These are phyloP conservation scores for Venturia canescens DNA, from an alignment of 1,140 invertebrate genomes.

Conservation along the genomic window DNA sequence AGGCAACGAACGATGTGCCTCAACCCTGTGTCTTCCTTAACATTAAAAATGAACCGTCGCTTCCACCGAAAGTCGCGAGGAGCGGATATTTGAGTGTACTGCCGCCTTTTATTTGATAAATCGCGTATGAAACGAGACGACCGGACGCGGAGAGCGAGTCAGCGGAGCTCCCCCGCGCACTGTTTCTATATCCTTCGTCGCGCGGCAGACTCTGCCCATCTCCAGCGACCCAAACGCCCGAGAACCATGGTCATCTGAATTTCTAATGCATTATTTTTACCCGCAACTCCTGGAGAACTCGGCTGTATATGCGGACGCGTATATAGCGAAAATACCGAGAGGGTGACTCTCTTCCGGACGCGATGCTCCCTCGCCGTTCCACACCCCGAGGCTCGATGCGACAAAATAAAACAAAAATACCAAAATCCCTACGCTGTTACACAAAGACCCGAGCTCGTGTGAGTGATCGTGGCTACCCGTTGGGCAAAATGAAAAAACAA, in stretches of 20 bases:
- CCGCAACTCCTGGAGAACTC: conserved; percentile 47
- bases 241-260: conserved; percentile 72
- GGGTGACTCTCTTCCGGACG: conserved; percentile 53
- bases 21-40: conserved; percentile 56
- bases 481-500: too few relatives aligned
- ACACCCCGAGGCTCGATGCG: conserved; percentile 11
- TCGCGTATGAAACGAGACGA: conserved; percentile 57
- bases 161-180: conserved; percentile 8
- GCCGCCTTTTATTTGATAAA: conserved; percentile 74
- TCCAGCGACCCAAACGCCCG: conserved; percentile 48
- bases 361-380: neutral
- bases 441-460: too few relatives aligned
- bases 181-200: conserved; percentile 49
- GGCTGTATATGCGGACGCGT: neutral
- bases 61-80: conserved; percentile 68
- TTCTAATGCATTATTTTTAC: conserved; percentile 72
- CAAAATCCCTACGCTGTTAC: neutral
- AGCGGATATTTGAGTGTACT: conserved; percentile 73
- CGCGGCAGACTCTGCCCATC: conserved; percentile 27
- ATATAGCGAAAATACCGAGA: conserved; percentile 49
- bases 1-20: conserved; percentile 37
- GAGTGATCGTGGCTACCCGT: too few relatives aligned
- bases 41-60: conserved; percentile 75
- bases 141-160: conserved; percentile 38
- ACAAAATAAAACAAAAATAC: conserved; percentile 32